Base-by-base conservation (phyloP, 1,140 invertebrate species). In the Micrasema minimum region DNA sequence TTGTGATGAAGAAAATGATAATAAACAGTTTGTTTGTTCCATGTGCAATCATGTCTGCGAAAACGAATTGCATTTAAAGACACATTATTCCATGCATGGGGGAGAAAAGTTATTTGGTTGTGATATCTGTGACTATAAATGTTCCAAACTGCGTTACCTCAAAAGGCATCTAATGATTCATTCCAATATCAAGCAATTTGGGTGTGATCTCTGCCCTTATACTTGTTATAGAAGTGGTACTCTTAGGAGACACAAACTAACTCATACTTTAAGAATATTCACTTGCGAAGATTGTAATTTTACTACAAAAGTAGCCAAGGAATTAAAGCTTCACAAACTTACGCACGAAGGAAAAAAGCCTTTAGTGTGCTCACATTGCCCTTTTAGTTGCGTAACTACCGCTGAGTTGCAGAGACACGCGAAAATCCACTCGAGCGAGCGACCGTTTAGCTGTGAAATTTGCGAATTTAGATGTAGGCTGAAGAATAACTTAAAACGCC, bases 91-190 rank as follows among this genome's bases (percentile, higher is more conserved):
- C 16, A 38, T 64, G 2, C 90, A 91, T 75, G 90, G 88, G 0
- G 89, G 89, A 2, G 88, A 90, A 76, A 88, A 89, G 69, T 86
- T 88, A 0, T 88, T 87, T 72, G 23, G 37, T 0, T 66, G 65
- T 26, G 41, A 64, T 46, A 14, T 64, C n/a, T 64, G 61, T 16
- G 46, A 26, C 11, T 64, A 46, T 48, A 20, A 23, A 7, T 64
- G 41, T 37, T 23, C 41, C 6, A 20, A 46, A 10, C 11, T 46
- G 11, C 45, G 41, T 2, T 46, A 64, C 45, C 43, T 64, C 20
- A 64, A 48, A 35, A 46, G 45, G 20, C 61, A 64, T 48, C 61
- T 41, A 14, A 41, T 59, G 16, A 59, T 59, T 7, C 55, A 59
- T 41, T 41, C 55, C 7, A 11, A 38, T 86, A 87, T 68, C 76